phyloP scores from a whole-genome alignment of 2,113 vertebrate species.

The Aptenodytes patagonicus region DNA sequence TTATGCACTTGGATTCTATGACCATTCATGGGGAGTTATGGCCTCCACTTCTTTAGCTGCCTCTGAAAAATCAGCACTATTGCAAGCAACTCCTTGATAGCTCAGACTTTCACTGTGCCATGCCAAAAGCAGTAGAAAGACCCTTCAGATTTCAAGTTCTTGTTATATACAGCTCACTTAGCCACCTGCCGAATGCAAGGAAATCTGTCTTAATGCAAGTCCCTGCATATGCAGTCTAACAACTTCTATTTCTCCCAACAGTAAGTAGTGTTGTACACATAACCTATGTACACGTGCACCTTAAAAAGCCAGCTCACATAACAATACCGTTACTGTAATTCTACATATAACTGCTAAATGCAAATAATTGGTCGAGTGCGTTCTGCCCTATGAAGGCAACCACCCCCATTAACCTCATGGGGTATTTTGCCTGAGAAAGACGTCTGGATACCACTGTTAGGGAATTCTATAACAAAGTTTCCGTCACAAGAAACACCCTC shows the following conservation, averaged over 20 bases:
- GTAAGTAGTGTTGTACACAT: fast-evolving
- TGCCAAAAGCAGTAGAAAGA: neutral
- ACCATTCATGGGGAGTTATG: neutral
- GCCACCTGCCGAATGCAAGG: neutral
- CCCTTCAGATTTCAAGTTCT: neutral
- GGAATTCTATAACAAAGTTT: neutral
- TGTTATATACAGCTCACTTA: neutral
- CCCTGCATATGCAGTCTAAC: neutral
- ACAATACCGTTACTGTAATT: fast-evolving
- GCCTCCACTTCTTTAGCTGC: neutral
- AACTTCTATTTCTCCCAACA: neutral
- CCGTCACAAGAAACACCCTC: neutral
- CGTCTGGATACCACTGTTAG: neutral
- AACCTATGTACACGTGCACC: fast-evolving
- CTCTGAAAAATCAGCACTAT: neutral
- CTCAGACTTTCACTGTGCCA: neutral
- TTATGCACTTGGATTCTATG: neutral
- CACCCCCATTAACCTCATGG: neutral
- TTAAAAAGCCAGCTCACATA: neutral
- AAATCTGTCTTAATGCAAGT: neutral
- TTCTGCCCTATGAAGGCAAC: neutral
- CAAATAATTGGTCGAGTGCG: neutral
- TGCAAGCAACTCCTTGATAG: neutral
- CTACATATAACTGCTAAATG: neutral
- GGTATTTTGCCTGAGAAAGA: neutral